Evolutionary conservation across 2,113 vertebrate genomes (phyloP), one percentile per base, ranked within the genome.

Genomic region (Varanus salvator): DNA sequence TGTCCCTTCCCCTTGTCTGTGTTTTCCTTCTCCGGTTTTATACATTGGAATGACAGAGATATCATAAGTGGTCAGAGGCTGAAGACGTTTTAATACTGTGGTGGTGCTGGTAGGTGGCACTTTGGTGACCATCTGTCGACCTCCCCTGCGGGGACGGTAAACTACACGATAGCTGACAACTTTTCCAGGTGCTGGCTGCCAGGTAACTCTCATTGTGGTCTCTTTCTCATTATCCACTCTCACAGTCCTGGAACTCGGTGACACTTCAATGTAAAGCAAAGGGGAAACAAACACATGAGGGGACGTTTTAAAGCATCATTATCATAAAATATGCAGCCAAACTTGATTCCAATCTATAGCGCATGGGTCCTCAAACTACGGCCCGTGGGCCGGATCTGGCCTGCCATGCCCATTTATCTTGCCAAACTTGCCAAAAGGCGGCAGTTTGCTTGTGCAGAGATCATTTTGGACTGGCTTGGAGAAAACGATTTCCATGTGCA

Each of bases 1-100:
- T 86, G 97, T 99, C 97, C 99, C 99, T 96, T 98, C 98, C 95
- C 98, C 99, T 98, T 98, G 98, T 96, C 98, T 98, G 95, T 98
- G 96, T 97, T 98, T 99, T 94, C 99, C 99, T 93, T 98, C 98
- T 91, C 98, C 98, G 75, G 94, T 97, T 93, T 97, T 98, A 95
- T 99, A 99, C 90, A 99, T 89, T 52, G 99, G 99, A 78, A 98
- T 96, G 72, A 99, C 98, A 0, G 93, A 97, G 95, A 99, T 95
- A 93, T 98, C 92, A 69, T 99, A 99, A 0, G 97, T 97, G 88
- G 99, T 99, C 34, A 93, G 50, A 0, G 98, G 97, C 87, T 98
- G 97, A 74, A 99, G 98, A 57, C 97, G 92, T 93, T 98, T 98
- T 91, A 99, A 84, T 57, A 98, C 86, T 8, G 97, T 97, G 84